Evolutionary conservation across 2,797 vertebrate genomes (phyloP).

Genomic region (Dallia pectoralis): DNA sequence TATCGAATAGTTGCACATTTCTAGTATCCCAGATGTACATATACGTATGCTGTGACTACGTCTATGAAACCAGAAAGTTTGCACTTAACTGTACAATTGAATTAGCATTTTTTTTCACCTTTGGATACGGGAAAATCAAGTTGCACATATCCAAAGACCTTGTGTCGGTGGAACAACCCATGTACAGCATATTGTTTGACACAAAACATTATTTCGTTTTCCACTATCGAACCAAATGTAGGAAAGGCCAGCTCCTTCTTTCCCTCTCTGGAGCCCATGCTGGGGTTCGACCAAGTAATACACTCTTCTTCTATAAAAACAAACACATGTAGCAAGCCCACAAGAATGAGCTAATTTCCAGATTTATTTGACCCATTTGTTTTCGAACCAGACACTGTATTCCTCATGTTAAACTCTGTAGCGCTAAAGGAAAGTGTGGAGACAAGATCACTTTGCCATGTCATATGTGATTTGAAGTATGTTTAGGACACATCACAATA

Average conservation of each 20-base stretch:
- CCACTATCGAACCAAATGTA: constrained; percentile 75
- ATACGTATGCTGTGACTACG: no score
- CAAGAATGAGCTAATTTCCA: constrained; percentile 53
- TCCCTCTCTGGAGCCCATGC: no score
- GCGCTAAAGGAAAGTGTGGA: not conserved
- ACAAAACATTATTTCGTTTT: constrained; percentile 28
- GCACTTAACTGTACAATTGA: no score
- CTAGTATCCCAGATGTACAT: no score
- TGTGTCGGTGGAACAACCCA: not conserved
- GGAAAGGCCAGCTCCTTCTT: no score
- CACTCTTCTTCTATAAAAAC: constrained; percentile 14
- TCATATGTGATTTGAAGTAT: no score
- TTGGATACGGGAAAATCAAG: no score
- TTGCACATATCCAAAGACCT: no score
- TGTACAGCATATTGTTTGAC: not conserved
- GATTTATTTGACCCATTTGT: constrained; percentile 18
- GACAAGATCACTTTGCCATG: not conserved
- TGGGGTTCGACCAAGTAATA: not conserved
- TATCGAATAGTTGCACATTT: no score
- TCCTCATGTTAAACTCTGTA: not conserved
- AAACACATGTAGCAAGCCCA: constrained; percentile 44
- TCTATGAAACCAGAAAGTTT: no score
- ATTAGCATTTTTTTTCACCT: no score
- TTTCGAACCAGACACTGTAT: constrained; percentile 4
- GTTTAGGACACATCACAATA: no score